Percentiles rank a stretch among this genome's conserved stretches.
phyloP scores from a whole-genome alignment of 2,113 vertebrate genomes.

The Panurus biarmicus region DNA sequence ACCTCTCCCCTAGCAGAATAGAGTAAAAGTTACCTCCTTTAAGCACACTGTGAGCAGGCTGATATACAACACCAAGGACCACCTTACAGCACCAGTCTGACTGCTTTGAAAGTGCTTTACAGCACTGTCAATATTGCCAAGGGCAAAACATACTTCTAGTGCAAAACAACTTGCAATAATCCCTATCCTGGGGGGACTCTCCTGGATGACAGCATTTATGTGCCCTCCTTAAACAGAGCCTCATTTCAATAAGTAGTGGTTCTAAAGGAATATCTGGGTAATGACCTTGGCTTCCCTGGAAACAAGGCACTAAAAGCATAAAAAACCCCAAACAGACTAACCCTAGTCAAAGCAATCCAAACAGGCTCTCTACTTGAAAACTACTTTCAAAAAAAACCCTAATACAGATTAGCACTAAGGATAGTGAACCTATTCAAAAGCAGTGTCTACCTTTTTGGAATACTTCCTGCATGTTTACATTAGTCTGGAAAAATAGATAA shows the following conservation, averaged over 20 bases:
- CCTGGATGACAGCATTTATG: not conserved
- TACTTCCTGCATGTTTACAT: not conserved
- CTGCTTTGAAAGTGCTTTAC: not conserved
- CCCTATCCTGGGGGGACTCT: not conserved
- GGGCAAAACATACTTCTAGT: not conserved
- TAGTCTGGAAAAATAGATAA: not conserved
- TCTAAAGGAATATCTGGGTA: not conserved
- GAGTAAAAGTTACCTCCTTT: accelerated
- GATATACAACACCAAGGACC: not conserved
- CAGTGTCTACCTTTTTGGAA: not conserved
- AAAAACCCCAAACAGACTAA: not conserved
- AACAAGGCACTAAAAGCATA: not conserved
- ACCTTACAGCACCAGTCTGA: not conserved
- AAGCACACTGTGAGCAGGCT: not conserved
- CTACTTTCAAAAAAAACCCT: not conserved
- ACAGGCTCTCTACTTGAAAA: not conserved
- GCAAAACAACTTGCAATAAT: not conserved
- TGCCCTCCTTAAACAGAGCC: not conserved
- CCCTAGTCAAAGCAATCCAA: not conserved
- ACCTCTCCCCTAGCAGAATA: not conserved
- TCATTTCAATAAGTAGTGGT: not conserved
- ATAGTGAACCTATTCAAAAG: not conserved
- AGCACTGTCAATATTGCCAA: not conserved
- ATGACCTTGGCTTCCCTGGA: not conserved
- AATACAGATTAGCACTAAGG: not conserved